Conservation (phyloP, 2,888 invertebrate species). For the Lycophotia porphyrea region DNA sequence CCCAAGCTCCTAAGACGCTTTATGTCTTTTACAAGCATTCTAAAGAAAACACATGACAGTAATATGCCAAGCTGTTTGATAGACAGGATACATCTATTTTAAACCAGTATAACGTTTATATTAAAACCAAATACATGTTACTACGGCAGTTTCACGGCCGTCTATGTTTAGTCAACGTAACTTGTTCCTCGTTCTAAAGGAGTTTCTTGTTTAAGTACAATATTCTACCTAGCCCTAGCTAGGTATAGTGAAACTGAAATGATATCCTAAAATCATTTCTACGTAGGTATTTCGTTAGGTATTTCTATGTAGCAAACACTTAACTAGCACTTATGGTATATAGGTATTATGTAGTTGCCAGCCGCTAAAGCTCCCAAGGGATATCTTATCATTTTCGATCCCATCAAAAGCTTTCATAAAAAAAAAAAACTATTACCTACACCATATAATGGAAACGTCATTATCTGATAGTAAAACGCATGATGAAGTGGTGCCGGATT, state of each 20-base stretch:
- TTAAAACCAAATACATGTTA: constrained; percentile 13
- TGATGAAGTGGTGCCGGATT: not conserved
- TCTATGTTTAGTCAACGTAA: not conserved
- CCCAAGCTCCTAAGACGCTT: too few relatives aligned
- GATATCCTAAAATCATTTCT: too few relatives aligned
- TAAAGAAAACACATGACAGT: constrained; percentile 12
- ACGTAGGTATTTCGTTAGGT: too few relatives aligned
- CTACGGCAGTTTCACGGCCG: constrained; percentile 24
- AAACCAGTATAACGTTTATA: constrained; percentile 12
- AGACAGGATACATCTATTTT: constrained; percentile 31
- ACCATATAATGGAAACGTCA: not conserved
- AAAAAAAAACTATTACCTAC: constrained; percentile 23
- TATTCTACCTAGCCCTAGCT: not conserved
- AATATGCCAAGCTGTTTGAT: not conserved
- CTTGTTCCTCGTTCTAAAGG: not conserved
- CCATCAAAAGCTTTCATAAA: not conserved
- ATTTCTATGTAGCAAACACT: too few relatives aligned
- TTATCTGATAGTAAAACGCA: constrained; percentile 5
- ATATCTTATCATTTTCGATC: constrained; percentile 5
- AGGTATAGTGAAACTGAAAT: too few relatives aligned
- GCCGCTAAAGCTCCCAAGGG: not conserved
- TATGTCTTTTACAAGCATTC: too few relatives aligned
- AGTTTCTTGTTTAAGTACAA: constrained; percentile 3
- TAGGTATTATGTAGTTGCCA: not conserved
- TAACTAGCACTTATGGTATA: not conserved